Conservation (phyloP, 2,797 vertebrate genomes). For the Eulemur mongoz region DNA sequence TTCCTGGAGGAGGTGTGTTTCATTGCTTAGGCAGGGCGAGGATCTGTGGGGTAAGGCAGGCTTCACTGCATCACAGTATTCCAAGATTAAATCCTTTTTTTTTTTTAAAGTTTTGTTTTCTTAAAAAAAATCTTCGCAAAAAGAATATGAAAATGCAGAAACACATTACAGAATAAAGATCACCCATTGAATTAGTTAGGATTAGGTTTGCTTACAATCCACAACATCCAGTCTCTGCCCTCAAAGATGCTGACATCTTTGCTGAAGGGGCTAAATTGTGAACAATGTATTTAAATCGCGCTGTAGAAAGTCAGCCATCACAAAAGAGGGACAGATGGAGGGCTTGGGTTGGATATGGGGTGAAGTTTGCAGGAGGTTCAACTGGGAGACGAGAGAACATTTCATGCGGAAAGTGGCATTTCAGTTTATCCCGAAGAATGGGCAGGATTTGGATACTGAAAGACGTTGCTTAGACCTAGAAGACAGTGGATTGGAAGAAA, state of each 20-base stretch:
- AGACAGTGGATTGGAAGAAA: not conserved
- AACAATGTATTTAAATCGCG: not conserved
- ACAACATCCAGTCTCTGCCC: not conserved
- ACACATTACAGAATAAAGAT: not conserved
- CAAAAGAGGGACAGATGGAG: not conserved
- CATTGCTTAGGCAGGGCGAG: not conserved
- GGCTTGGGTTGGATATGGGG: not conserved
- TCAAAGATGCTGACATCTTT: not conserved
- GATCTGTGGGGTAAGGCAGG: not conserved
- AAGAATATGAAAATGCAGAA: conserved; percentile 25
- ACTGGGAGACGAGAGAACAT: not conserved
- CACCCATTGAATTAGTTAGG: not conserved
- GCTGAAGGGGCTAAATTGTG: not conserved
- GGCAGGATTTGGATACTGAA: not conserved
- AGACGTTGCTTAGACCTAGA: not conserved
- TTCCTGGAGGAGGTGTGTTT: not conserved
- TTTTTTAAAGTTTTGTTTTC: not conserved
- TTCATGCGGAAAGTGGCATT: not conserved
- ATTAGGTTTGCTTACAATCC: not conserved
- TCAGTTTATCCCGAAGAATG: not conserved
- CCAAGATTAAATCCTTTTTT: not conserved
- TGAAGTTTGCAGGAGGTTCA: not conserved
- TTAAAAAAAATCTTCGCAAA: not conserved
- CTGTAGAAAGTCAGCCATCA: not conserved
- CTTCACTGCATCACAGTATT: not conserved